Percentiles rank a stretch among this genome's conserved stretches.
phyloP scores from a whole-genome alignment of 1,140 invertebrate species.

The Procambarus virginalis region DNA sequence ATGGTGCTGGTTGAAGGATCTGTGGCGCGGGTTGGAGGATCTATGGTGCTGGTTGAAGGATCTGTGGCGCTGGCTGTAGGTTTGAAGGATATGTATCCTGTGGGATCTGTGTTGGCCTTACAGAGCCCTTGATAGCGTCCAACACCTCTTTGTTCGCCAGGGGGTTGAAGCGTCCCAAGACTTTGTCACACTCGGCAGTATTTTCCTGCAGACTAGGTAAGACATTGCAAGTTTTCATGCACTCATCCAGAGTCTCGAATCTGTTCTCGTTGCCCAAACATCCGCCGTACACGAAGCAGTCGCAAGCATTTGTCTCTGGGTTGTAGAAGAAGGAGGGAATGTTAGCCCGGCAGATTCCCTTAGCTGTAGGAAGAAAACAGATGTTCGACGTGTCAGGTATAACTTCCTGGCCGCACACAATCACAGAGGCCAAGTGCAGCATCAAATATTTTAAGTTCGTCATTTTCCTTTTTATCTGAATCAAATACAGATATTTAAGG shows the following conservation, averaged over 20 bases:
- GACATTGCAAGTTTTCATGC: slow-evolving; percentile 72
- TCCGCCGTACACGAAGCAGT: slow-evolving; percentile 75
- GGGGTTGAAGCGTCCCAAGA: background rate
- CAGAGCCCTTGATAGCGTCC: background rate
- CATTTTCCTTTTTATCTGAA: background rate
- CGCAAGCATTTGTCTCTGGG: slow-evolving; percentile 72
- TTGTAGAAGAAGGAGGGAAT: slow-evolving; percentile 74
- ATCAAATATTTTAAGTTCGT: background rate
- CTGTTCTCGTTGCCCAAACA: slow-evolving; percentile 76
- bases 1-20: background rate
- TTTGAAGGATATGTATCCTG: background rate
- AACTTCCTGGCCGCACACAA: background rate
- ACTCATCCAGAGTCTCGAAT: slow-evolving; percentile 74
- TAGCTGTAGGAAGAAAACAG: slow-evolving; percentile 84
- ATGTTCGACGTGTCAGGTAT: slow-evolving; percentile 78
- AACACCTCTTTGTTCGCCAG: background rate
- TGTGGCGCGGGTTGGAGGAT: background rate
- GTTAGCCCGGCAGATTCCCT: slow-evolving; percentile 75
- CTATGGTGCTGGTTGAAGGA: background rate
- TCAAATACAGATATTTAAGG: no score
- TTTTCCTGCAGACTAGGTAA: background rate
- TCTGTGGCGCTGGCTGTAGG: background rate
- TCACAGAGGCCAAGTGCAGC: background rate
- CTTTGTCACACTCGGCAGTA: background rate
- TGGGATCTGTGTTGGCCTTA: background rate